These are phyloP conservation scores for Creontiades dilutus DNA, from an alignment of 2,888 invertebrate species.

Conservation along the genomic window DNA sequence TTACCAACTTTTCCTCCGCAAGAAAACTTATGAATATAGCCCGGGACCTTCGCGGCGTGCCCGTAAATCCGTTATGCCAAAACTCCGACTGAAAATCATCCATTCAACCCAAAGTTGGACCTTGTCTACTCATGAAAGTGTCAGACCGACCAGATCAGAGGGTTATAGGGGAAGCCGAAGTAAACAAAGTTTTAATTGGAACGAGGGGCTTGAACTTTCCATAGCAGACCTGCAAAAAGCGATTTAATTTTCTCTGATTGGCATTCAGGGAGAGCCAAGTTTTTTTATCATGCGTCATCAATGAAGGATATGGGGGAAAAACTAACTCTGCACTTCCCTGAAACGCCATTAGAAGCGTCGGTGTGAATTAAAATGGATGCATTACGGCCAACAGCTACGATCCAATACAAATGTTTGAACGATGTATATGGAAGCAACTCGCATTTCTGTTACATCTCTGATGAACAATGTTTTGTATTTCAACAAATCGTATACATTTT, in stretches of 20 bases:
- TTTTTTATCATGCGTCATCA: background rate
- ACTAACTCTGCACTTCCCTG: too few species aligned
- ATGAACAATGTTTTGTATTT: too few species aligned
- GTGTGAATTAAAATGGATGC: too few species aligned
- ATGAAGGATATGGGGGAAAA: background rate
- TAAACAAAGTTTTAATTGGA: constrained; percentile 40
- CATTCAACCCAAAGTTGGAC: constrained; percentile 27
- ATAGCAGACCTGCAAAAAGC: constrained; percentile 1
- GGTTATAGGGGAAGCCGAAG: constrained; percentile 2
- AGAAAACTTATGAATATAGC: constrained; percentile 21
- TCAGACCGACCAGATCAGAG: constrained; percentile 36
- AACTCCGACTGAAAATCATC: constrained; percentile 11
- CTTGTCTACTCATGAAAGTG: constrained; percentile 36
- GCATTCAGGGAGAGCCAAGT: constrained; percentile 20
- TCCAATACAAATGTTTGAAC: too few species aligned
- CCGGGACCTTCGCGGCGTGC: background rate
- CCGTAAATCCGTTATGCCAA: constrained; percentile 36
- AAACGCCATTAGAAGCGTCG: too few species aligned
- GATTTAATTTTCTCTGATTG: constrained; percentile 34
- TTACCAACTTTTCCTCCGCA: constrained; percentile 5
- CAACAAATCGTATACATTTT: too few species aligned
- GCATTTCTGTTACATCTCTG: too few species aligned
- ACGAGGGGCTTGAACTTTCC: background rate
- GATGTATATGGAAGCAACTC: too few species aligned
- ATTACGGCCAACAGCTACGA: too few species aligned